Base-by-base conservation (phyloP, 2,888 invertebrate species). In the Frankliniella fusca region DNA sequence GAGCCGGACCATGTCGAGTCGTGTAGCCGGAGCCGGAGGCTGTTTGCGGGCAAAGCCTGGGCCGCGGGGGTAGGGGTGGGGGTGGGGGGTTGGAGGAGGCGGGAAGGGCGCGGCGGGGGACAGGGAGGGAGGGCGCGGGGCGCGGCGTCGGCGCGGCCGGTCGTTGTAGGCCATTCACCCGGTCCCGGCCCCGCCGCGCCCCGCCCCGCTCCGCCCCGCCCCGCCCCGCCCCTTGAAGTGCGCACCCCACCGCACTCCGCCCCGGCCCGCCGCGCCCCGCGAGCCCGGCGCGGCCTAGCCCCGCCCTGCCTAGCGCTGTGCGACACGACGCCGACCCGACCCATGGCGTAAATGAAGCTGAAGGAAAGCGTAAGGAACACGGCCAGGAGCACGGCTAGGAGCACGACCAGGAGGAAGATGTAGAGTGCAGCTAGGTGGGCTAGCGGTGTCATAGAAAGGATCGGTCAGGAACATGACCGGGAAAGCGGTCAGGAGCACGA, bases 161-260 rank as follows among this genome's bases (percentile, higher is more conserved):
- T 70, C 70, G 70, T 70, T 70, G 70, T 70, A 70, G 70, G 70
- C 70, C 70, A 70, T 70, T 70, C 70, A 70, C 70, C 70, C 70
- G 70, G 70, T 23, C 70, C 54, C 70, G 11, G 70, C 70, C 9
- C 70, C 23, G n/a, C 70, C 70, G 20, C 54, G 54, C 70, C 70
- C 70, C 70, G 8, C 23, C 70, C 70, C 23, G n/a, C 54, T 9
- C 54, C 54, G 54, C 70, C 70, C 18, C 54, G 54, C 18, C 18
- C 18, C 54, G 18, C 54, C 54, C 18, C 54, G 20, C 54, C 20
- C 20, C 54, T 20, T 9, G 54, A 54, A 54, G 18, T 54, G 54
- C 54, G 54, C 54, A 54, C 15, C 54, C 54, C 5, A 5, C 38
- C 5, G 38, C 38, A 5, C 38, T 5, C 3, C 38, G 5, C 54